phyloP scores from a whole-genome alignment of 2,888 invertebrate genomes.

The Lamellibrachia columna region DNA sequence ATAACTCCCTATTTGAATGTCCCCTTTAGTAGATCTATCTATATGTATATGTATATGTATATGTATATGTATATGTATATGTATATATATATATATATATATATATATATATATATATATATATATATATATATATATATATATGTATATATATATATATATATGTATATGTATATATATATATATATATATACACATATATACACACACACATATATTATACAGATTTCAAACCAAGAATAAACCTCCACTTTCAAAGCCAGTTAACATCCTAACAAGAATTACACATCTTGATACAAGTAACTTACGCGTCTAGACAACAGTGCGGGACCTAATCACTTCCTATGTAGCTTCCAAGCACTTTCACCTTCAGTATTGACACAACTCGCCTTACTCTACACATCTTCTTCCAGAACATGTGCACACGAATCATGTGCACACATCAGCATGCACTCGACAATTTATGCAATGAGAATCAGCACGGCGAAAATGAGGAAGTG shows the following conservation, averaged over 20 bases:
- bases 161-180: too few relatives aligned
- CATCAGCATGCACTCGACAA: neutral
- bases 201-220: too few relatives aligned
- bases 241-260: neutral
- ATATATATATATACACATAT: too few relatives aligned
- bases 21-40: neutral
- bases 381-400: neutral
- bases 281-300: neutral
- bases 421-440: neutral
- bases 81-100: too few relatives aligned
- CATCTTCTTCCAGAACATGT: neutral
- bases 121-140: too few relatives aligned
- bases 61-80: too few relatives aligned
- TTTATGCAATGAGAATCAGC: neutral
- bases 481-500: neutral
- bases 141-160: too few relatives aligned
- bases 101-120: too few relatives aligned
- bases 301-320: neutral
- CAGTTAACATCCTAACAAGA: neutral
- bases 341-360: neutral
- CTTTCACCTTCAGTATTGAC: neutral
- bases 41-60: too few relatives aligned
- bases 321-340: neutral
- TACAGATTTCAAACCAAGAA: neutral
- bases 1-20: neutral